phyloP scores from a whole-genome alignment of 1,140 invertebrate species.

The Bombus soroeensis region DNA sequence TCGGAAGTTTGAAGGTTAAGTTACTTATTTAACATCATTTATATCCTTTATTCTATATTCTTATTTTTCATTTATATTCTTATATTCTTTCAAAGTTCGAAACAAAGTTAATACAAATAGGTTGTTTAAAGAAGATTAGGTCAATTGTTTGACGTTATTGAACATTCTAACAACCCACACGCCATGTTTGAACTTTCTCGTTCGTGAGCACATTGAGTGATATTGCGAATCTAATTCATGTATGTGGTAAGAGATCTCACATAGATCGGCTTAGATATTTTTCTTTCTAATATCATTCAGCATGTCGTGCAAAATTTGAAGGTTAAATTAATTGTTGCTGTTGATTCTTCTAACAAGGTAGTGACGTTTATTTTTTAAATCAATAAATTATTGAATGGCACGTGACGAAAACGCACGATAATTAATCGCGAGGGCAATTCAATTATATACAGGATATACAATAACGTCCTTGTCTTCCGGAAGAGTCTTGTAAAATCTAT shows the following conservation, averaged over 20 bases:
- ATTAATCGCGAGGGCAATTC: conserved; percentile 60
- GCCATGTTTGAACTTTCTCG: not conserved
- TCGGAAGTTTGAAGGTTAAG: too few species aligned
- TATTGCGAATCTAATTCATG: not conserved
- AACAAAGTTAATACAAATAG: too few species aligned
- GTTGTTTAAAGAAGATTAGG: not conserved
- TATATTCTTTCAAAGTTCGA: not conserved
- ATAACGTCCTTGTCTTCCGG: conserved; percentile 51
- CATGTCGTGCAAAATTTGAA: not conserved
- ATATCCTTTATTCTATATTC: not conserved
- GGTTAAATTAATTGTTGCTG: not conserved
- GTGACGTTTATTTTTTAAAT: not conserved
- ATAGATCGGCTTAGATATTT: not conserved
- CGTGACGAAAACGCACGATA: not conserved
- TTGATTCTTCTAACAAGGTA: not conserved
- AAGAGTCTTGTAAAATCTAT: conserved; percentile 52
- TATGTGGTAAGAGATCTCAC: not conserved
- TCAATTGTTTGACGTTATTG: not conserved
- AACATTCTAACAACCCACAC: not conserved
- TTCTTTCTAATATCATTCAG: too few species aligned
- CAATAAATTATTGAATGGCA: not conserved
- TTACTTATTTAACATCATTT: too few species aligned
- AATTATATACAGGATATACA: conserved; percentile 52
- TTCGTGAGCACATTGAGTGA: not conserved
- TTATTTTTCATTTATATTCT: not conserved